Evolutionary conservation across 1,140 invertebrate species (phyloP).

Genomic region (Drosophila rhopaloa): DNA sequence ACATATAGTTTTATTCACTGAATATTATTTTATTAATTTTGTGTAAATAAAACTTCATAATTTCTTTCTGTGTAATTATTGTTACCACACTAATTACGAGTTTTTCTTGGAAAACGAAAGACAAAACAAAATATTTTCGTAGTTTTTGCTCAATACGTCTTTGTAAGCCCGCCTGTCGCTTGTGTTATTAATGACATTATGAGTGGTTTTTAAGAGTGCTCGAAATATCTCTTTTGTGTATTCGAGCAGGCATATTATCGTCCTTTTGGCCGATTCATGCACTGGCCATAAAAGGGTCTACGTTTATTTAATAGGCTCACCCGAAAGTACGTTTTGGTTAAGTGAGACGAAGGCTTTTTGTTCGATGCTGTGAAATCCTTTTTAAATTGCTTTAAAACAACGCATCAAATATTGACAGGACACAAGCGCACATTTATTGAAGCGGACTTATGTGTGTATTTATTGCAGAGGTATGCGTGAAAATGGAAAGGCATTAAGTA

Average conservation of each 20-base stretch:
- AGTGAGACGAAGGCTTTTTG: slow-evolving; percentile 18
- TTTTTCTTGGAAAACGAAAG: slow-evolving; percentile 1
- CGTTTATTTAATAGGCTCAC: slow-evolving; percentile 44
- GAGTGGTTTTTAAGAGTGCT: slow-evolving; percentile 48
- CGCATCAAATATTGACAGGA: slow-evolving; percentile 46
- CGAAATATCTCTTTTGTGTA: slow-evolving; percentile 21
- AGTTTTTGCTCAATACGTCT: slow-evolving; percentile 33
- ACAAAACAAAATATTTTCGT: slow-evolving; percentile 15
- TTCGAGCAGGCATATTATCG: slow-evolving; percentile 27
- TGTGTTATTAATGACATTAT: slow-evolving; percentile 60
- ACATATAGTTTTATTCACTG: no score
- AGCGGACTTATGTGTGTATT: slow-evolving; percentile 24
- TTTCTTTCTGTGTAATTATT: slow-evolving; percentile 12
- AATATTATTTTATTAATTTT: no score
- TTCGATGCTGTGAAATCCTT: slow-evolving; percentile 39
- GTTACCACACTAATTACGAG: slow-evolving; percentile 27
- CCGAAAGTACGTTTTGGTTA: slow-evolving; percentile 29
- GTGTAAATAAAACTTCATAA: neutral
- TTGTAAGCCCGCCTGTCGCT: slow-evolving; percentile 16
- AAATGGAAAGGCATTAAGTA: slow-evolving; percentile 62
- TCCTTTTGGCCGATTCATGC: slow-evolving; percentile 34
- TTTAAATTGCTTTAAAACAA: slow-evolving; percentile 71
- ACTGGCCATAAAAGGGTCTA: slow-evolving; percentile 58
- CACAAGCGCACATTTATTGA: slow-evolving; percentile 8
- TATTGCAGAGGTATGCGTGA: slow-evolving; percentile 59